A percentile compares a stretch with the other conserved stretches of the same genome.
Conservation (phyloP, 2,113 vertebrate species). For the Columbina picui region DNA sequence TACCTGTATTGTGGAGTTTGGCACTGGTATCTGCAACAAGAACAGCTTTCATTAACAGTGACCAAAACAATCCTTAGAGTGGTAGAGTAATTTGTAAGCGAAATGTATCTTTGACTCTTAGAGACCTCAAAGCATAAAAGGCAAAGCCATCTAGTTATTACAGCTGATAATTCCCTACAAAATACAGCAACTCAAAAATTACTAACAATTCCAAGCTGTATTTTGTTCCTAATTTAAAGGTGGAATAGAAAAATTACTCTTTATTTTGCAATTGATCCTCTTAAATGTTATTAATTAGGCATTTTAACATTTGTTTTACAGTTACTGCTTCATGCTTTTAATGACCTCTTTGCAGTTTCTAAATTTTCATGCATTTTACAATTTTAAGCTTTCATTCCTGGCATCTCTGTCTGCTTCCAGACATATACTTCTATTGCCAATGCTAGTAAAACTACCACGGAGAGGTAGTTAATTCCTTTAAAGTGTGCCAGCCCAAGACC, state of each 20-base stretch:
- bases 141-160: not conserved
- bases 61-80: not conserved
- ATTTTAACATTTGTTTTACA: not conserved
- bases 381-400: not conserved
- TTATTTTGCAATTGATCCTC: not conserved
- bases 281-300: not conserved
- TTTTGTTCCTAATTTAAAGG: not conserved
- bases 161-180: not conserved
- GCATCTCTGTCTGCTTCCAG: not conserved
- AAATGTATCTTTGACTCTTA: not conserved
- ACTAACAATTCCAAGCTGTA: not conserved
- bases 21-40: not conserved
- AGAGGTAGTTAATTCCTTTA: not conserved
- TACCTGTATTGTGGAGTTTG: not conserved
- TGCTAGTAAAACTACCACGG: accelerated
- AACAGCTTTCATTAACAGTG: not conserved
- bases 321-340: not conserved
- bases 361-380: conserved; percentile 5
- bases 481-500: not conserved
- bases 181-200: not conserved
- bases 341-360: not conserved
- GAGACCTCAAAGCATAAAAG: not conserved
- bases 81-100: not conserved
- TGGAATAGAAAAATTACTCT: not conserved
- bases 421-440: not conserved